These are phyloP conservation scores for Parnassius orleans DNA, from an alignment of 2,888 invertebrate genomes.

Conservation along the genomic window DNA sequence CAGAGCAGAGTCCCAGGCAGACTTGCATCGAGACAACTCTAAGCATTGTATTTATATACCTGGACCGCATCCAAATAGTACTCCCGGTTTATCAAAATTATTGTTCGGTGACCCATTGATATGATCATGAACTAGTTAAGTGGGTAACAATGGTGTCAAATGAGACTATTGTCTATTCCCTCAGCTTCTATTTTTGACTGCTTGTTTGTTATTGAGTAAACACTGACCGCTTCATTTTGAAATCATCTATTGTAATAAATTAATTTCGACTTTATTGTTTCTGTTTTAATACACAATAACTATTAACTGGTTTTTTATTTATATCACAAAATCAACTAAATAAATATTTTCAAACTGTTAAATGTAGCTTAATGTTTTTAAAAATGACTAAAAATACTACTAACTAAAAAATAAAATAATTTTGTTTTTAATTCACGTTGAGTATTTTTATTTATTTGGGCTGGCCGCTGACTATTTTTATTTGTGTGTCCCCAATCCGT, in stretches of 20 bases:
- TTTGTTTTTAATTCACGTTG: not conserved
- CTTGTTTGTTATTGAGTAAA: constrained; percentile 14
- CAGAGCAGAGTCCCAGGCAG: constrained; percentile 54
- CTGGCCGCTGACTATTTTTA: not conserved
- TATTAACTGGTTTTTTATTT: too few relatives aligned
- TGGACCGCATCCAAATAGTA: constrained; percentile 75
- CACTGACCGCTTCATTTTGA: not conserved
- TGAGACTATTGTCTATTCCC: constrained; percentile 8
- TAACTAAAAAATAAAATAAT: not conserved
- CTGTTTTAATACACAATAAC: not conserved
- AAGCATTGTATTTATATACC: constrained; percentile 77
- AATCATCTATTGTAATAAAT: constrained; percentile 9
- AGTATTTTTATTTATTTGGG: not conserved
- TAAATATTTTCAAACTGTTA: too few relatives aligned
- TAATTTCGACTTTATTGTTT: not conserved
- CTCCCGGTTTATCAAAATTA: constrained; percentile 57
- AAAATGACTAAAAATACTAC: not conserved
- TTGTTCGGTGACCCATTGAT: constrained; percentile 27
- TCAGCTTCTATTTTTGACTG: constrained; percentile 17
- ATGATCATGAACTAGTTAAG: constrained; percentile 25
- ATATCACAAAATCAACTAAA: too few relatives aligned
- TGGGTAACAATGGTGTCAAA: constrained; percentile 1
- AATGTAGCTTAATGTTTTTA: not conserved
- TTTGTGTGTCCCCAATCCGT: not conserved
- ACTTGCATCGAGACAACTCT: constrained; percentile 59